phyloP scores from a whole-genome alignment of 2,797 vertebrate species.

The Meriones psammophilus region DNA sequence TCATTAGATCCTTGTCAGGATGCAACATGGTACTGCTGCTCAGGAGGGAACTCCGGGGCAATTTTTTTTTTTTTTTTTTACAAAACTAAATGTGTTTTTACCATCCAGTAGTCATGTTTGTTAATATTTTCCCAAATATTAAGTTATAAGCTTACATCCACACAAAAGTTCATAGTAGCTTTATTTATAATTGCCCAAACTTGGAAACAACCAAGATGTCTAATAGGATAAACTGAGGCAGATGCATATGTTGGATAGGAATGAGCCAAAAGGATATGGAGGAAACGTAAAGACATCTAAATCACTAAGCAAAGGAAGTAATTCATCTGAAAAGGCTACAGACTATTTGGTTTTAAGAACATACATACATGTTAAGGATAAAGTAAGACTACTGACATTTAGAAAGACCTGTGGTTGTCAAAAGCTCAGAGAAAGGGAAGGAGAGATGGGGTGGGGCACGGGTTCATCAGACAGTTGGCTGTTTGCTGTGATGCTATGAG shows the following conservation, averaged over 20 bases:
- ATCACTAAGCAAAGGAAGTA: slow-evolving; percentile 24
- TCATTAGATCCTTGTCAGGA: not conserved
- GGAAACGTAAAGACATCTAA: not conserved
- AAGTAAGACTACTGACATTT: not conserved
- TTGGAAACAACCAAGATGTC: slow-evolving; percentile 23
- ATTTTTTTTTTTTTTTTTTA: not conserved
- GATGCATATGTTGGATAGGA: not conserved
- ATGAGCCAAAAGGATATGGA: slow-evolving; percentile 5
- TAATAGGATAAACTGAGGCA: not conserved
- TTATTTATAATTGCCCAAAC: not conserved
- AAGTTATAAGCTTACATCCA: not conserved
- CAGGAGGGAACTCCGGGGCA: not conserved
- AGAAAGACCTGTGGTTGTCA: not conserved
- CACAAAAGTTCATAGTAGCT: not conserved
- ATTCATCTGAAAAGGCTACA: not conserved
- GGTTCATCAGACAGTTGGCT: not conserved
- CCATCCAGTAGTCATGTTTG: not conserved
- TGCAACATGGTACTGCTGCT: not conserved
- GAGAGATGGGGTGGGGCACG: not conserved
- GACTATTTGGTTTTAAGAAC: not conserved
- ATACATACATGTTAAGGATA: not conserved
- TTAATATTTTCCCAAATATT: slow-evolving; percentile 8
- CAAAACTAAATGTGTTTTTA: not conserved
- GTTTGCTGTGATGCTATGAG: not conserved
- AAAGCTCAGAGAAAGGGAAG: not conserved